These are phyloP conservation scores for Isaurus tuberculatus DNA, from an alignment of 92 coral and sea anemone genomes.

Conservation along the genomic window DNA sequence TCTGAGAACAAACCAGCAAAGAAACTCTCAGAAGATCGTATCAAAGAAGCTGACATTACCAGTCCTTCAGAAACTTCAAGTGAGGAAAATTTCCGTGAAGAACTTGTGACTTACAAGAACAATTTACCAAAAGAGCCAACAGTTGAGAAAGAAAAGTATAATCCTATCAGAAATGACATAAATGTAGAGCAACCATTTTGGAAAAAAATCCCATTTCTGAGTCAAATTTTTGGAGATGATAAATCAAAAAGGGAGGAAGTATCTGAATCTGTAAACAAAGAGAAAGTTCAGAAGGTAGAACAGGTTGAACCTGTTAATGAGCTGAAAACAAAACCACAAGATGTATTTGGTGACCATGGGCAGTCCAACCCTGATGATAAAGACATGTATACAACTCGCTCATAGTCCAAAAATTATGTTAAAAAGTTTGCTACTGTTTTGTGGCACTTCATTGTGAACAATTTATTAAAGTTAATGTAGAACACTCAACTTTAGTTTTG, in stretches of 20 bases:
- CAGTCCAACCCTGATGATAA: slow-evolving; percentile 96
- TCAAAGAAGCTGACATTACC: slow-evolving; percentile 23
- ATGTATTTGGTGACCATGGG: slow-evolving; percentile 79
- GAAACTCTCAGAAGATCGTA: slow-evolving; percentile 29
- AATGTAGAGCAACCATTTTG: slow-evolving; percentile 53
- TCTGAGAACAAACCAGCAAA: slow-evolving; percentile 55
- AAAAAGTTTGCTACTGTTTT: background rate
- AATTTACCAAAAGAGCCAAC: slow-evolving; percentile 16
- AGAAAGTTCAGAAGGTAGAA: background rate
- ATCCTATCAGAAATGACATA: slow-evolving; percentile 34
- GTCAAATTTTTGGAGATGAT: slow-evolving; percentile 49
- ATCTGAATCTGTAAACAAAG: slow-evolving; percentile 36
- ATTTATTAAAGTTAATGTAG: too few relatives aligned
- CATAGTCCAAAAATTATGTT: slow-evolving; percentile 27
- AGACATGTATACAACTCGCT: slow-evolving; percentile 93
- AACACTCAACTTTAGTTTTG: too few relatives aligned
- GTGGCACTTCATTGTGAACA: background rate
- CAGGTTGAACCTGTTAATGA: background rate
- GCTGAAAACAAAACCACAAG: slow-evolving; percentile 31
- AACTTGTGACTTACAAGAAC: slow-evolving; percentile 57
- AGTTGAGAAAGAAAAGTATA: slow-evolving; percentile 1
- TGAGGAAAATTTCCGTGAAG: slow-evolving; percentile 54
- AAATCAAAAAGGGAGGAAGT: slow-evolving; percentile 22
- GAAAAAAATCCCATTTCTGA: slow-evolving; percentile 62
- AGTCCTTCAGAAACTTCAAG: slow-evolving; percentile 40